Evolutionary conservation across 2,113 vertebrate species (phyloP).

Genomic region (Planiliza haematocheilus): DNA sequence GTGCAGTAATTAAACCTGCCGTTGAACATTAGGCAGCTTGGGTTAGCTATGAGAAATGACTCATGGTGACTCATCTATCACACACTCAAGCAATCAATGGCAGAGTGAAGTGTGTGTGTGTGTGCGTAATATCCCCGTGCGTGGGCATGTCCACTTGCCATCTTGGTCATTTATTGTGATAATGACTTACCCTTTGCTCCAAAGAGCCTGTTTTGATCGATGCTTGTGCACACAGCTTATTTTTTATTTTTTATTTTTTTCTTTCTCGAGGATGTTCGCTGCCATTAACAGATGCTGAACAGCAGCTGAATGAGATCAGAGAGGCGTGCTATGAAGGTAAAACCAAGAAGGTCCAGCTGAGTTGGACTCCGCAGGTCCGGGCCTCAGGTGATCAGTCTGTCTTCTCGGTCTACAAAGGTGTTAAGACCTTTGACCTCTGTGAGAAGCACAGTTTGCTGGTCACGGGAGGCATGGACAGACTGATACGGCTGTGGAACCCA

Average conservation of each 20-base stretch:
- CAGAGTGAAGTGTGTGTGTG: conserved; percentile 14
- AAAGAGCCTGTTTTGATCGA: conserved; percentile 53
- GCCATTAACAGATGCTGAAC: conserved; percentile 76
- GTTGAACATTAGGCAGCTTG: conserved; percentile 35
- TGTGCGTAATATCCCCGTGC: conserved; percentile 7
- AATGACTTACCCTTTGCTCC: conserved; percentile 33
- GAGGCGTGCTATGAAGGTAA: conserved; percentile 72
- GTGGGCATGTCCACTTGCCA: conserved; percentile 38
- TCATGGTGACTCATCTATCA: conserved; percentile 64
- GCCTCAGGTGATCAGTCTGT: conserved; percentile 72
- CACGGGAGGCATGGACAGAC: conserved; percentile 81
- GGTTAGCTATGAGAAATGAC: conserved; percentile 48
- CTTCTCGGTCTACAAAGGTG: conserved; percentile 79
- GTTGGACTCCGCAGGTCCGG: conserved; percentile 67
- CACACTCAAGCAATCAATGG: conserved; percentile 53
- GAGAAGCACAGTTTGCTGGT: conserved; percentile 79
- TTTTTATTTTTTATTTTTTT: conserved; percentile 9
- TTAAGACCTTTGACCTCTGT: conserved; percentile 81
- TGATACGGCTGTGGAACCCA: conserved; percentile 85
- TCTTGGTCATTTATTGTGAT: conserved; percentile 54
- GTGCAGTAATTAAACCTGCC: conserved; percentile 28
- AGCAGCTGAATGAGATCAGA: conserved; percentile 78
- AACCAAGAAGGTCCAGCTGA: conserved; percentile 60
- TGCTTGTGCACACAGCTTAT: conserved; percentile 4
- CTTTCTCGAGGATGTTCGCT: conserved; percentile 63